Conservation (phyloP, 2,113 vertebrate genomes). For the Callocephalon fimbriatum region DNA sequence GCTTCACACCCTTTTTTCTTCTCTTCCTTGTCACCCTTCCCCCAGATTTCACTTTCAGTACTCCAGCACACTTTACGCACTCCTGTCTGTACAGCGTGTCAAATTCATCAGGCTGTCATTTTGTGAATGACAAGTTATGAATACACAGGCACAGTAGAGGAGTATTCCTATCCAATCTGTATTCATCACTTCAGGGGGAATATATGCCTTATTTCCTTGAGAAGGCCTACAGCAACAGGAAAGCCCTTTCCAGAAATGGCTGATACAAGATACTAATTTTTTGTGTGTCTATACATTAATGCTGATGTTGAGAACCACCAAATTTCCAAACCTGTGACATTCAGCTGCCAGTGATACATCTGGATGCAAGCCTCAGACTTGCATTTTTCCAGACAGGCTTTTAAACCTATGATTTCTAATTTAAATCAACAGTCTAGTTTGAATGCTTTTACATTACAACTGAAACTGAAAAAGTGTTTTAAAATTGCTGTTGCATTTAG, state of each 20-base stretch:
- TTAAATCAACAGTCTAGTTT: background rate
- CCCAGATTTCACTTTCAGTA: background rate
- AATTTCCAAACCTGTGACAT: background rate
- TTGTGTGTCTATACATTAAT: background rate
- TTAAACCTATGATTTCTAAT: background rate
- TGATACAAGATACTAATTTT: background rate
- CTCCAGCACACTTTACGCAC: background rate
- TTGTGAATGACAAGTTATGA: background rate
- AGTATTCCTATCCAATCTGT: background rate
- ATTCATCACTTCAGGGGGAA: background rate
- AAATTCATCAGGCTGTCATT: background rate
- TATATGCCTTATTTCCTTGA: background rate
- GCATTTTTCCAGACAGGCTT: background rate
- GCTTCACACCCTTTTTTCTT: background rate
- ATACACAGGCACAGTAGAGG: background rate
- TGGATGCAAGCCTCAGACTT: background rate
- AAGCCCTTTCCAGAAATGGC: background rate
- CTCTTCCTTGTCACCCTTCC: background rate
- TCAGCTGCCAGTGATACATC: background rate
- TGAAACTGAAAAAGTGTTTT: background rate
- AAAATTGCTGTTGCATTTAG: background rate
- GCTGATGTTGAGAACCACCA: background rate
- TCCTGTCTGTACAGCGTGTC: background rate
- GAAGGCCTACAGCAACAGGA: background rate
- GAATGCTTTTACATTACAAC: background rate